These are phyloP conservation scores for Chrysochloris asiatica DNA, from an alignment of 2,113 vertebrate species.

Conservation along the genomic window DNA sequence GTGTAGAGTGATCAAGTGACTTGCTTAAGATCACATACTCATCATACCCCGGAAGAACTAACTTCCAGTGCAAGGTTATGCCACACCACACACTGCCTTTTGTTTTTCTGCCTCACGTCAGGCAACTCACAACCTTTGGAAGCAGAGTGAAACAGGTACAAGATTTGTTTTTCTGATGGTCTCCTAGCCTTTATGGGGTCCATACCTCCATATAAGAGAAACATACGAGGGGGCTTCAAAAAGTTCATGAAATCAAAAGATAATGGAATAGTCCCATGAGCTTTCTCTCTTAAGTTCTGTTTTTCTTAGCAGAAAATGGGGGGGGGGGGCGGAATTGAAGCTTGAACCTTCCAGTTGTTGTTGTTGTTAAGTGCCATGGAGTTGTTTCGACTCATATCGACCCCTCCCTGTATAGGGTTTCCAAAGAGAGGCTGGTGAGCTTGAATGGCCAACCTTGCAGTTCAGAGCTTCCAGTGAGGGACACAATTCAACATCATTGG, in stretches of 20 bases:
- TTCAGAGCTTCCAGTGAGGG: not conserved
- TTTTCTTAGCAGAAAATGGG: slow-evolving; percentile 1
- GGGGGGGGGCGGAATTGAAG: too few species aligned
- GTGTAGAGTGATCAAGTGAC: not conserved
- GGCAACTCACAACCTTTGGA: not conserved
- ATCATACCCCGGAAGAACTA: not conserved
- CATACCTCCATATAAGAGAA: not conserved
- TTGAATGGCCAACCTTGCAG: too few species aligned
- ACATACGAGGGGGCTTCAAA: not conserved
- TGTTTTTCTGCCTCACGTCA: not conserved
- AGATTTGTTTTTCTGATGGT: not conserved
- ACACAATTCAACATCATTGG: not conserved
- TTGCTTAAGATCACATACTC: not conserved
- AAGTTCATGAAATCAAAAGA: too few species aligned
- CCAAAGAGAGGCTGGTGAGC: too few species aligned
- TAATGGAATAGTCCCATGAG: too few species aligned
- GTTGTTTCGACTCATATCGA: too few species aligned
- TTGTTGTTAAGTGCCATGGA: too few species aligned
- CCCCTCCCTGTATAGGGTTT: too few species aligned
- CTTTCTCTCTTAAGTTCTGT: too few species aligned
- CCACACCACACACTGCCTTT: accelerated
- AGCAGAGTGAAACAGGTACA: not conserved
- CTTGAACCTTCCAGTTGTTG: too few species aligned
- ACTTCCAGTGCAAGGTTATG: not conserved
- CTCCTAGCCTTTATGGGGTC: not conserved